Base-by-base conservation (phyloP, 2,113 vertebrate genomes). In the Nyctereutes procyonoides region DNA sequence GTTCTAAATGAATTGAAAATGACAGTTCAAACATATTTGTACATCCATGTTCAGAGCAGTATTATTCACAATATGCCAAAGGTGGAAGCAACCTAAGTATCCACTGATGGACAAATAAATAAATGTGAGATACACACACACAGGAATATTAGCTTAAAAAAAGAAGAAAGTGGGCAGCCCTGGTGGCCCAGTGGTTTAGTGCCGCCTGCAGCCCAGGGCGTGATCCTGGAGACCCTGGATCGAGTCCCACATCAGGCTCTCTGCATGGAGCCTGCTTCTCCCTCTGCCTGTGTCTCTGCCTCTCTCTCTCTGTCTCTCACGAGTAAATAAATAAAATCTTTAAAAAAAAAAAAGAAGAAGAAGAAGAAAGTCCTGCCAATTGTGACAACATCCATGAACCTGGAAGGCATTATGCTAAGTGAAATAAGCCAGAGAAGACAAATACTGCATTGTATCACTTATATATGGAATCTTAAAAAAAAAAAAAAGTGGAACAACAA, bases 381-480 rank as follows among this genome's bases (percentile, higher is more conserved):
- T 84, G n/a, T 76, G 79, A 65, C 65, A 88, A 53, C 48, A 82
- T 84, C 22, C 55, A 17, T 71, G 93, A 38, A 51, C 14, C 16
- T 85, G 3, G 35, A 76, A 53, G 81, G 62, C 13, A 51, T 79
- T 86, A 71, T 69, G 19, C 24, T 38, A 20, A 89, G 14, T 74
- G 43, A 89, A 95, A 69, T 95, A 95, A 85, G 15, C 19, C 60
- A 58, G 53, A 93, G 82, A 86, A 79, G 60, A 48, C 11, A 62
- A 53, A 79, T 79, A 26, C n/a, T 32, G 14, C 26, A 43, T 26
- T 30, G 28, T 71, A 80, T 62, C 32, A 53, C 62, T 79, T 53
- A 79, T 12, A 32, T 38, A 62, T 62, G 32, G 62, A 43, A 62
- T 63, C 73, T 53, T 32, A 4, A 28, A 76, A 89, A 28, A 83